Conservation (phyloP, 2,888 invertebrate species). For the Macrosiphum euphorbiae region DNA sequence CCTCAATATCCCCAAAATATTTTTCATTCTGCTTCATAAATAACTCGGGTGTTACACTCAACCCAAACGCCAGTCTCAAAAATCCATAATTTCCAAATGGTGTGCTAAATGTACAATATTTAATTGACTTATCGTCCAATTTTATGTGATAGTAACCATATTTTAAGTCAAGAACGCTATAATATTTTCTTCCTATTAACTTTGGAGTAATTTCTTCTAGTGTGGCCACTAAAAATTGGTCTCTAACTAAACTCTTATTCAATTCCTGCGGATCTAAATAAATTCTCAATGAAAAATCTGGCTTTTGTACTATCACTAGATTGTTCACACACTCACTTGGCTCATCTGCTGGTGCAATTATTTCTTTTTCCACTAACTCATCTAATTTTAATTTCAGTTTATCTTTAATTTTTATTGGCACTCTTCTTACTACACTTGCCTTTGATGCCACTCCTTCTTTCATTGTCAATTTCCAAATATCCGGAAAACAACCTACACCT, state of each 20-base stretch:
- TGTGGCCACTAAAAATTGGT: not conserved
- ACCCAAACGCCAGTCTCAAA: constrained; percentile 66
- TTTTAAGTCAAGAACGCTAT: constrained; percentile 64
- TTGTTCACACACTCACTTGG: too few species aligned
- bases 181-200: too few species aligned
- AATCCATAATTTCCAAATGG: constrained; percentile 53
- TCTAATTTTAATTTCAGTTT: not conserved
- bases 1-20: constrained; percentile 20
- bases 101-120: too few species aligned
- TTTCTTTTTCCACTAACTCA: too few species aligned
- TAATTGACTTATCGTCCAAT: too few species aligned
- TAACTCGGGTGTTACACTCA: constrained; percentile 66
- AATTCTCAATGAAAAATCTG: too few species aligned
- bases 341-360: too few species aligned
- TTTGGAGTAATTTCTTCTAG: too few species aligned
- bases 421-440: constrained; percentile 63
- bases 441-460: constrained; percentile 1
- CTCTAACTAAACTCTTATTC: too few species aligned
- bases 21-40: constrained; percentile 52
- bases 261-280: too few species aligned
- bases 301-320: too few species aligned
- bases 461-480: not conserved
- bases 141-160: too few species aligned
- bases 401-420: constrained; percentile 66
- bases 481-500: not conserved